These are phyloP conservation scores for Leptinotarsa undecemlineata DNA, from an alignment of 1,140 invertebrate species.

Conservation along the genomic window DNA sequence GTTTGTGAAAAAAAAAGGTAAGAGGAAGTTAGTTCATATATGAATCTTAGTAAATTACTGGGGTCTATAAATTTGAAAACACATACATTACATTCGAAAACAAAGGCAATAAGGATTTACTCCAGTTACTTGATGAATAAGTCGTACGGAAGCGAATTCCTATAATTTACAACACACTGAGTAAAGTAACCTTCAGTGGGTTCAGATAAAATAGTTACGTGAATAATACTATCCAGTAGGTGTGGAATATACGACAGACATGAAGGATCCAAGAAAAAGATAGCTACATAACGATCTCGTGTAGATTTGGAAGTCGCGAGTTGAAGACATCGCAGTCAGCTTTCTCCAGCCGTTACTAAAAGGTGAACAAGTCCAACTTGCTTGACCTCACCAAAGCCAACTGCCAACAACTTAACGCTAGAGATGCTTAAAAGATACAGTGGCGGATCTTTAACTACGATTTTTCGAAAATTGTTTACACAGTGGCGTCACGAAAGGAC, in stretches of 20 bases:
- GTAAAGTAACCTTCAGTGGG: not conserved
- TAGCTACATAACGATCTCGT: slow-evolving; percentile 21
- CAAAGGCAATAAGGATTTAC: too few species aligned
- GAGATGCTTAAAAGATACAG: slow-evolving; percentile 20
- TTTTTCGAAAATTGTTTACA: not conserved
- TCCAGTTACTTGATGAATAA: too few species aligned
- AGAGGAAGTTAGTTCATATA: too few species aligned
- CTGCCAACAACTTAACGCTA: slow-evolving; percentile 17
- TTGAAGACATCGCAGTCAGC: slow-evolving; percentile 37
- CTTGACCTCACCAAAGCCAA: slow-evolving; percentile 39
- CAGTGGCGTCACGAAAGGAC: too few species aligned
- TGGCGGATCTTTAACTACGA: slow-evolving; percentile 15
- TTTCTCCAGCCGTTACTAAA: slow-evolving; percentile 40
- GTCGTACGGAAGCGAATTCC: too few species aligned
- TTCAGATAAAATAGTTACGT: not conserved
- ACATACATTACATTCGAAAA: too few species aligned
- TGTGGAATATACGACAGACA: slow-evolving; percentile 27
- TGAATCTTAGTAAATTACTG: too few species aligned
- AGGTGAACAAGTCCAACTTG: slow-evolving; percentile 42
- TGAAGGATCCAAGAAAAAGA: slow-evolving; percentile 27
- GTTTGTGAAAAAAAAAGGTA: too few species aligned
- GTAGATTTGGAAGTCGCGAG: slow-evolving; percentile 38
- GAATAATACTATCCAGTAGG: not conserved
- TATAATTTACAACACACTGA: too few species aligned
- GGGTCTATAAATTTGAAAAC: too few species aligned